Conservation (phyloP, 2,797 vertebrate genomes). For the Scyliorhinus canicula region DNA sequence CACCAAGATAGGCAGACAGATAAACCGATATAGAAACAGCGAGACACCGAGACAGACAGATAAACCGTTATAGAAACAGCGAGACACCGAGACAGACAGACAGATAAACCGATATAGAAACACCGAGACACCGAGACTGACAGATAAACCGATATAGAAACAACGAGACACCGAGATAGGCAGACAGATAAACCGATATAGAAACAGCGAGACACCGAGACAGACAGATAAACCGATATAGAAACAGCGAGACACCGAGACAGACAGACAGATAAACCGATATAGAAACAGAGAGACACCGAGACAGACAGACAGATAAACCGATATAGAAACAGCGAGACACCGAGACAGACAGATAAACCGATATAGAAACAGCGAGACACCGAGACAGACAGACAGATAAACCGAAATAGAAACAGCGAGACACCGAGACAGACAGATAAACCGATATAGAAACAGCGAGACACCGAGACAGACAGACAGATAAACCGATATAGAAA, state of each 20-base stretch:
- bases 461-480: too few species aligned
- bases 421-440: too few species aligned
- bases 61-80: neutral
- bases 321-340: neutral
- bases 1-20: too few species aligned
- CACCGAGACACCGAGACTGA: too few species aligned
- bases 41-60: too few species aligned
- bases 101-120: neutral
- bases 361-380: too few species aligned
- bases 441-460: too few species aligned
- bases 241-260: neutral
- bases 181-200: neutral
- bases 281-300: too few species aligned
- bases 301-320: neutral
- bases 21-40: too few species aligned
- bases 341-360: neutral
- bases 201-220: neutral
- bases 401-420: too few species aligned
- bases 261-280: neutral
- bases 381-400: too few species aligned
- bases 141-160: neutral
- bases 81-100: neutral
- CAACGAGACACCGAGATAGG: neutral
- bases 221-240: neutral
- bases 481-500: too few species aligned